Evolutionary conservation across 2,888 invertebrate genomes (phyloP).

Genomic region (Thysanoteuthis rhombus): DNA sequence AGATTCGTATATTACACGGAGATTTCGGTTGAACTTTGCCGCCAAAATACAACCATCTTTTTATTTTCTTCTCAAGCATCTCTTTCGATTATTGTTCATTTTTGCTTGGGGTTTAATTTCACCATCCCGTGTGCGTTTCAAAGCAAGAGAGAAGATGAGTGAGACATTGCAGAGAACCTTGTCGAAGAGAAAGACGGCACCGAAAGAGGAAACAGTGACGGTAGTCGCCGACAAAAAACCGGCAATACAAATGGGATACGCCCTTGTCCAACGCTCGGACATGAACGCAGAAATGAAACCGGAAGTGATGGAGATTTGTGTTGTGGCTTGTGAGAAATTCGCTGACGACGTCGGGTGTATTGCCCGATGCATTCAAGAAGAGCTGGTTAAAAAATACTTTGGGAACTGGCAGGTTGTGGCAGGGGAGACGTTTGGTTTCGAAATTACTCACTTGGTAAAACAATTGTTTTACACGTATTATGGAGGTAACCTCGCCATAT

Average conservation of each 20-base stretch:
- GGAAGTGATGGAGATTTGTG: conserved; percentile 88
- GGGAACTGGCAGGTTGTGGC: conserved; percentile 91
- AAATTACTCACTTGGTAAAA: conserved; percentile 87
- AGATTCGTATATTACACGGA: too few species aligned
- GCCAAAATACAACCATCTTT: too few species aligned
- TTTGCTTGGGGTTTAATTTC: too few species aligned
- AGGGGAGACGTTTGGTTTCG: conserved; percentile 92
- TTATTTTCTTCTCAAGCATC: too few species aligned
- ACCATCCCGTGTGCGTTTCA: too few species aligned
- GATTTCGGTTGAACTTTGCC: too few species aligned
- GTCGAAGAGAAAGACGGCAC: too few species aligned
- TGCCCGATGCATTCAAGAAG: conserved; percentile 88
- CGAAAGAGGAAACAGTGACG: not conserved
- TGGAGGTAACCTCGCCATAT: conserved; percentile 86
- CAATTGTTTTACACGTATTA: conserved; percentile 70
- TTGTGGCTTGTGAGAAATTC: conserved; percentile 90
- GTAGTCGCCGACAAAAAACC: not conserved
- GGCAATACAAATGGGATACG: not conserved
- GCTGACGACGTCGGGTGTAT: conserved; percentile 84
- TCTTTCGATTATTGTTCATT: too few species aligned
- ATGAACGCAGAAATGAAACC: conserved; percentile 90
- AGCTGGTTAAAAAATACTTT: conserved; percentile 92
- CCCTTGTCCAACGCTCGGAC: conserved; percentile 78
- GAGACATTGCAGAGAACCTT: too few species aligned
- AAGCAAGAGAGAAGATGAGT: too few species aligned